phyloP scores from a whole-genome alignment of 2,113 vertebrate species.

The Athene cunicularia region DNA sequence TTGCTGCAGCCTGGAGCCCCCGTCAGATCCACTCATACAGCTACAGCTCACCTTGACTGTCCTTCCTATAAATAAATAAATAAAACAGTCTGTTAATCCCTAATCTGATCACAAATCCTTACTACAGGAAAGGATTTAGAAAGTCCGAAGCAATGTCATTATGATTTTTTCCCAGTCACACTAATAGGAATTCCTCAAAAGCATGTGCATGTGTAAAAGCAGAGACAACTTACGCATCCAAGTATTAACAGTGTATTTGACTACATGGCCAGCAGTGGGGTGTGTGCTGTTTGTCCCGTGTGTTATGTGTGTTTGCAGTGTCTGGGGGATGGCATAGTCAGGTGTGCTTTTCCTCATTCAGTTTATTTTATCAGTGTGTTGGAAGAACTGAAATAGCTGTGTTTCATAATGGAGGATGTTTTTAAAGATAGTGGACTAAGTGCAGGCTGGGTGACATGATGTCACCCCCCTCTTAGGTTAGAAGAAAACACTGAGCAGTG shows the following conservation, averaged over 20 bases:
- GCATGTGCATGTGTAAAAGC: neutral
- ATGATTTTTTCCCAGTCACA: neutral
- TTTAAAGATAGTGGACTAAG: neutral
- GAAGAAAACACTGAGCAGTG: neutral
- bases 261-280: fast-evolving
- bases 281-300: fast-evolving
- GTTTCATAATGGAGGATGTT: neutral
- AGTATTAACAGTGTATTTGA: neutral
- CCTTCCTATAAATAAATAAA: slow-evolving; percentile 56
- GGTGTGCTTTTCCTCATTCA: neutral
- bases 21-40: neutral
- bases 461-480: neutral
- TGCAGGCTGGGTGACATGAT: neutral
- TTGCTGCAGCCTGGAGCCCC: neutral
- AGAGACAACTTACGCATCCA: neutral
- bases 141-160: neutral
- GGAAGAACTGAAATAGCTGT: neutral
- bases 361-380: neutral
- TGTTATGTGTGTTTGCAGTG: neutral
- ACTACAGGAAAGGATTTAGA: slow-evolving; percentile 11
- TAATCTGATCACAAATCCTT: slow-evolving; percentile 55
- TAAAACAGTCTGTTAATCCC: neutral
- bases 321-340: neutral
- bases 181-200: slow-evolving; percentile 42
- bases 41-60: slow-evolving; percentile 45